Evolutionary conservation across 2,797 vertebrate genomes (phyloP), one percentile per base, ranked within the genome.

Genomic region (Pygocentrus nattereri): DNA sequence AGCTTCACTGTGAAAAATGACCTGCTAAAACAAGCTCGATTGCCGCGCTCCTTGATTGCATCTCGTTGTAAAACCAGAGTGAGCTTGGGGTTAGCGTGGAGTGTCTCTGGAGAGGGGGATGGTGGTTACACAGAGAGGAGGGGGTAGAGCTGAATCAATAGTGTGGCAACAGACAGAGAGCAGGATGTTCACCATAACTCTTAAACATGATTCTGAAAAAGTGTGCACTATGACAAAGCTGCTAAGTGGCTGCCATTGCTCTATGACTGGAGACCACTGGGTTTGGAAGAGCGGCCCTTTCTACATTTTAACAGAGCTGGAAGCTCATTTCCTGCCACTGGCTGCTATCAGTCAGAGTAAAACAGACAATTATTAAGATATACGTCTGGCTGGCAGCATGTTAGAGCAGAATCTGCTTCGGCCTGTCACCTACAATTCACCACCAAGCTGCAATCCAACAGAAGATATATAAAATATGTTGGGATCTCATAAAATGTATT

Each of bases 1-100:
- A 18, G 50, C 67, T 79, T 74, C 76, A 41, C 56, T 41, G n/a
- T 87, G 80, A 87, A 82, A 85, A 87, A 85, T 85, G 80, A 85
- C 77, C 82, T 61, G 75, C 79, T 73, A 76, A 78, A 76, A 64
- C 25, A 50, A 38, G 65, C 75, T 78, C 74, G 52, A 62, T 78
- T 71, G 76, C 80, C 76, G 69, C 12, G 54, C 82, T 82, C 78
- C 72, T 41, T 79, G 81, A 82, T 78, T 85, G 74, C 82, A 84
- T 85, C 82, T 84, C 47, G 52, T 73, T 5, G 80, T 78, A 82
- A n/a, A 83, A 83, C 50, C 67, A 61, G 76, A 75, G 59, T 70
- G 50, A 80, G 80, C 44, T 56, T 25, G 52, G 59, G 81, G 54
- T 59, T 78, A 65, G 21, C 76, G 18, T 21, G 31, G 49, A 82